Evolutionary conservation across 2,888 invertebrate genomes (phyloP).

Genomic region (Arrhopalites spinosus): DNA sequence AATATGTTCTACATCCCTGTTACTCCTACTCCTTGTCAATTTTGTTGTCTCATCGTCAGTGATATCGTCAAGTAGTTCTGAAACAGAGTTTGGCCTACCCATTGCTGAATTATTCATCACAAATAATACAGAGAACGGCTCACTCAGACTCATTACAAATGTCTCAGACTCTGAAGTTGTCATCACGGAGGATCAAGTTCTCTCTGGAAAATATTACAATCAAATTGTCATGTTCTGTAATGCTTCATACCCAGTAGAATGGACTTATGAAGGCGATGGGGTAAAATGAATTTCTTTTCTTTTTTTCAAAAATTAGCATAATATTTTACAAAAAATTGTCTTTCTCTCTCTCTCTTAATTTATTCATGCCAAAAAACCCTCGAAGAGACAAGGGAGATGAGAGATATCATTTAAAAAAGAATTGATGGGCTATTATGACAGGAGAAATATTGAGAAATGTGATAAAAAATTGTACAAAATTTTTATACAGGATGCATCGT

Average conservation of each 20-base stretch:
- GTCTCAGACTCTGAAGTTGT: conserved; percentile 45
- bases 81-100: conserved; percentile 33
- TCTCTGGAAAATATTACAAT: conserved; percentile 48
- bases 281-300: conserved; percentile 36
- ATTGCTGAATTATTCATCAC: conserved; percentile 29
- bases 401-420: too few species aligned
- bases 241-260: conserved; percentile 51
- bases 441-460: too few species aligned
- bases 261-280: conserved; percentile 54
- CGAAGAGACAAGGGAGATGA: too few species aligned
- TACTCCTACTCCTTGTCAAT: background rate
- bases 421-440: too few species aligned
- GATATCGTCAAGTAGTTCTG: conserved; percentile 21
- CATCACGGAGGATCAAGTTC: conserved; percentile 45
- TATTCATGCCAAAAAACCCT: too few species aligned
- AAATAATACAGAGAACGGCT: conserved; percentile 1
- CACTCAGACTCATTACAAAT: conserved; percentile 32
- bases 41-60: background rate
- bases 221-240: conserved; percentile 54
- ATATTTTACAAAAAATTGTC: too few species aligned
- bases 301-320: background rate
- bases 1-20: background rate
- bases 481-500: too few species aligned
- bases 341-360: background rate
- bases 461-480: too few species aligned